A percentile compares a stretch with the other conserved stretches of the same genome.
Evolutionary conservation across 2,797 vertebrate species (phyloP).

Genomic region (Diplodus puntazzo): DNA sequence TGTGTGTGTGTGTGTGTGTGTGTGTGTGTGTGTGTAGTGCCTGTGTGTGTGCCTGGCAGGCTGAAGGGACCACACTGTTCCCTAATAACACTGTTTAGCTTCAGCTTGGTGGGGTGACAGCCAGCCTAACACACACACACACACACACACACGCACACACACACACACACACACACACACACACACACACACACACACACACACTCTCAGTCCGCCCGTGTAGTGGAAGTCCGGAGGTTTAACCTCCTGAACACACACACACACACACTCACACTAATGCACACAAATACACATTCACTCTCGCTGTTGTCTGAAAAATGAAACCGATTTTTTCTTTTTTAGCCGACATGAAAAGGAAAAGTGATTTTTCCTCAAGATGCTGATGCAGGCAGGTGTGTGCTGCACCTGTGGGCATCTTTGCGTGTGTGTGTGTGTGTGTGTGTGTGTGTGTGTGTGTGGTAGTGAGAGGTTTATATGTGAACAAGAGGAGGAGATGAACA

Average conservation of each 20-base stretch:
- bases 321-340: not conserved
- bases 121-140: conserved; percentile 25
- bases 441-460: conserved; percentile 4
- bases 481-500: conserved; percentile 7
- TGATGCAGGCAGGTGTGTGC: conserved; percentile 45
- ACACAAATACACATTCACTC: not conserved
- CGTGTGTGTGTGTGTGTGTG: conserved; percentile 7
- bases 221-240: not conserved
- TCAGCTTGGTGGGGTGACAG: conserved; percentile 48
- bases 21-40: conserved; percentile 7
- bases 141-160: conserved; percentile 25
- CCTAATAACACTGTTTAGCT: conserved; percentile 70
- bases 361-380: conserved; percentile 12
- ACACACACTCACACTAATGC: not conserved
- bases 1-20: conserved; percentile 23
- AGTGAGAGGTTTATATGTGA: not conserved
- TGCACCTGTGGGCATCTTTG: conserved; percentile 35
- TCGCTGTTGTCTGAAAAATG: not conserved
- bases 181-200: conserved; percentile 20
- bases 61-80: conserved; percentile 65
- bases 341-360: conserved; percentile 8
- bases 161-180: conserved; percentile 27
- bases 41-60: conserved; percentile 56
- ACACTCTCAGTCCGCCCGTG: conserved; percentile 19
- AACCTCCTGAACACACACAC: not conserved